Base-by-base conservation (phyloP, 1,140 invertebrate species). In the Eriosoma lanigerum region DNA sequence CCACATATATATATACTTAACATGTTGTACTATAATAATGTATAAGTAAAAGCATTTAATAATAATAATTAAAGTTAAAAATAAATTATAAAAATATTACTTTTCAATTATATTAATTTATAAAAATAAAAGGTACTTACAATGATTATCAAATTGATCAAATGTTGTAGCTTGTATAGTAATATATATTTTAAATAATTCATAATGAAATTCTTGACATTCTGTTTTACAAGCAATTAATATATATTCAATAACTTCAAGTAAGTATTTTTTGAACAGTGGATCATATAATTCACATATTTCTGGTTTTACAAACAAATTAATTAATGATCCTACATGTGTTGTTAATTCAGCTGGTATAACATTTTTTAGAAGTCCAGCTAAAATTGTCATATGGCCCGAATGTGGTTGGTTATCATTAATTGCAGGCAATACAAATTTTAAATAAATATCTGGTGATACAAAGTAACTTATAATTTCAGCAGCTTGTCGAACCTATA, bases 391-490 rank as follows among this genome's bases (percentile, higher is more conserved):
- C 0, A 91, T 83, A 26, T 88, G 86, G 19, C 89, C 89, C 13
- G 84, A 80, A 6, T 87, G 88, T 4, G 86, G 83, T 85, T 87
- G 87, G 5, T 0, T 29, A 26, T 88, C 87, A 73, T 89, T 87
- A 26, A 91, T 83, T 17, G 88, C 88, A 3, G 88, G 86, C 52
- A 89, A 85, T 10, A 91, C 83, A 4, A 91, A 83, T 13, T 88
- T 86, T 84, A 88, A 90, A 84, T 88, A 90, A 0, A 87, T 87
- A 32, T 87, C 85, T 0, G 90, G 88, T 3, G 86, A 86, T 56
- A 93, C 89, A 87, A 93, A 94, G 84, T 92, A 92, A 24, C 92
- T 92, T 81, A 93, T 88, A 12, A 92, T 87, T 83, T 91, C 89
- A 10, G 90, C 89, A 29, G 90, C 88, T 75, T 85, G 86, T 75